Percentiles rank a stretch among this genome's conserved stretches.
phyloP scores from a whole-genome alignment of 2,888 invertebrate genomes.

The Hecatera dysodea region DNA sequence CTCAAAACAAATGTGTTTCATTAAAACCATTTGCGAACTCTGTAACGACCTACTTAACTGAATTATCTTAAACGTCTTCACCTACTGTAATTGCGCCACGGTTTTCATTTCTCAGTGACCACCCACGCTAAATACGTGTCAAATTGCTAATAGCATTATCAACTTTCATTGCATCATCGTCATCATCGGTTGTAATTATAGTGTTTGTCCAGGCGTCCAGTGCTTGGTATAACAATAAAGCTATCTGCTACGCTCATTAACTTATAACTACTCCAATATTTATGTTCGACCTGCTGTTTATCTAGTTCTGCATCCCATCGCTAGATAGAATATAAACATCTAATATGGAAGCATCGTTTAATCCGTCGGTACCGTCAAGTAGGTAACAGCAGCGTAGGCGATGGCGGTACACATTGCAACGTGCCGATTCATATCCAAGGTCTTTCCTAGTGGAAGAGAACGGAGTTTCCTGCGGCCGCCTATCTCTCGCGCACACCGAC shows the following conservation, averaged over 20 bases:
- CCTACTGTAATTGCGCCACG: constrained; percentile 80
- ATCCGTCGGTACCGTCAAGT: constrained; percentile 83
- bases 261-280: constrained; percentile 76
- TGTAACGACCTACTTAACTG: constrained; percentile 76
- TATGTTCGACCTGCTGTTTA: constrained; percentile 68
- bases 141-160: constrained; percentile 88
- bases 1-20: constrained; percentile 59
- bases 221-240: constrained; percentile 83
- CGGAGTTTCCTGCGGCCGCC: constrained; percentile 91
- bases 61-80: constrained; percentile 78
- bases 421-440: constrained; percentile 91
- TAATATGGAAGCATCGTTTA: constrained; percentile 81
- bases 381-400: constrained; percentile 89
- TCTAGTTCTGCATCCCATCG: constrained; percentile 61
- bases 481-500: constrained; percentile 89
- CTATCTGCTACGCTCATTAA: constrained; percentile 84
- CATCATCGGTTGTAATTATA: constrained; percentile 80
- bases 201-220: constrained; percentile 80
- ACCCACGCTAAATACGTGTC: constrained; percentile 88
- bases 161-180: constrained; percentile 88
- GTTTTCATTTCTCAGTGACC: constrained; percentile 81
- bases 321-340: constrained; percentile 60
- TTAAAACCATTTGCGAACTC: constrained; percentile 70
- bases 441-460: constrained; percentile 92
- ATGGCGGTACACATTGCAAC: constrained; percentile 90